Conservation (phyloP, 1,140 invertebrate species). For the Geopemphigus sp. region DNA sequence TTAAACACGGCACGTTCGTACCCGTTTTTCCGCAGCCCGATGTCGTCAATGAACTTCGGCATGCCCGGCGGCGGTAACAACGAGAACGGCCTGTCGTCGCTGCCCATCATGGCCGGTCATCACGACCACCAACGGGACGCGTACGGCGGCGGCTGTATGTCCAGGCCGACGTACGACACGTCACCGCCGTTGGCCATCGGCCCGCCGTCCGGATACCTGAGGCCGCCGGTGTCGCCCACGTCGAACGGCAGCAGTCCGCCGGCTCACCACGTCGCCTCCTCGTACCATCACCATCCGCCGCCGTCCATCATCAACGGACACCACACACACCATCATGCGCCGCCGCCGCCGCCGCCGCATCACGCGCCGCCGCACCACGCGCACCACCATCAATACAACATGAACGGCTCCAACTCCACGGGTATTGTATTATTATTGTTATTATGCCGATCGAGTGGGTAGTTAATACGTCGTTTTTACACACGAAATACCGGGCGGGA, state of each 20-base stretch:
- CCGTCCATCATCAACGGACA: conserved; percentile 44
- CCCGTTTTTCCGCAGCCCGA: background rate
- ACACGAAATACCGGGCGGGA: too few species aligned
- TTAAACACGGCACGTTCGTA: too few species aligned
- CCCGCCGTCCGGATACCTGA: conserved; percentile 62
- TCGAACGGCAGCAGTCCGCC: conserved; percentile 58
- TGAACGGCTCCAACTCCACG: conserved; percentile 46
- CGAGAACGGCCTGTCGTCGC: conserved; percentile 40
- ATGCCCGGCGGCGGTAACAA: conserved; percentile 39
- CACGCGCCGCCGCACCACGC: too few species aligned
- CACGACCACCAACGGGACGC: conserved; percentile 58
- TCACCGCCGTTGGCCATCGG: conserved; percentile 68
- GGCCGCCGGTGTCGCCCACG: conserved; percentile 66
- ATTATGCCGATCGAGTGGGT: too few species aligned
- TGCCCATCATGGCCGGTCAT: conserved; percentile 48
- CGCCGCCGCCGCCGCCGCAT: too few species aligned
- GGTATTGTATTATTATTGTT: conserved; percentile 18
- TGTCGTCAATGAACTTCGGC: conserved; percentile 44
- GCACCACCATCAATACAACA: conserved; percentile 52
- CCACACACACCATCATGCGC: conserved; percentile 50
- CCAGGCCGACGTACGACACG: conserved; percentile 80
- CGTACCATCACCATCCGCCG: conserved; percentile 35
- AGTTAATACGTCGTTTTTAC: too few species aligned
- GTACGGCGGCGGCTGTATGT: conserved; percentile 92
- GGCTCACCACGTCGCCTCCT: conserved; percentile 54